These are phyloP conservation scores for Todiramphus chloris DNA, from an alignment of 2,113 vertebrate genomes.

Conservation along the genomic window DNA sequence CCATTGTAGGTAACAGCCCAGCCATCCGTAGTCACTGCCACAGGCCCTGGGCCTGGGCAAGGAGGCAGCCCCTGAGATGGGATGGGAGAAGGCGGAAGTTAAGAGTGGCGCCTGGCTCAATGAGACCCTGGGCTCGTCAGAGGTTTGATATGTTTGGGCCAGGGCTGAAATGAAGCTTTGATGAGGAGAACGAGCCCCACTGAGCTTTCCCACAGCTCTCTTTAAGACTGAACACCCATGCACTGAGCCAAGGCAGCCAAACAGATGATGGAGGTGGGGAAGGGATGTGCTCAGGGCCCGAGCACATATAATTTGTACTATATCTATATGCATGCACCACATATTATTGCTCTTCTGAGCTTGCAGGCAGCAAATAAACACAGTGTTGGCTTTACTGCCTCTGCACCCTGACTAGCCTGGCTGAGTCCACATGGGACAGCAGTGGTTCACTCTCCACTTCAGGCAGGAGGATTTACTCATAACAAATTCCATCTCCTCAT, in stretches of 20 bases:
- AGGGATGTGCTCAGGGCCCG: neutral
- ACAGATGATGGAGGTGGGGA: neutral
- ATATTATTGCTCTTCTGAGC: neutral
- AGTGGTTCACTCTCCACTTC: neutral
- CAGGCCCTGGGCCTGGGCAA: rapidly evolving
- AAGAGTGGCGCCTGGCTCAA: neutral
- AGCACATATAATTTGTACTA: neutral
- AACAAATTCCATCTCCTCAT: neutral
- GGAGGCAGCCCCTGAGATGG: rapidly evolving
- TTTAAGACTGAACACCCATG: neutral
- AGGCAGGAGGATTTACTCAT: neutral
- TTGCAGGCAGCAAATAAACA: neutral
- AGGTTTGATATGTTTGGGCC: too few species aligned
- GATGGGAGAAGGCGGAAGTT: rapidly evolving
- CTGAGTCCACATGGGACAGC: rapidly evolving
- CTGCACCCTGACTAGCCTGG: rapidly evolving
- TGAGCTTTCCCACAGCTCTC: neutral
- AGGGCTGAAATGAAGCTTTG: neutral
- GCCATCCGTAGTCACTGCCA: rapidly evolving
- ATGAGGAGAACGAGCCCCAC: neutral
- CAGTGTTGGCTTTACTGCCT: neutral
- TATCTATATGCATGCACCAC: neutral
- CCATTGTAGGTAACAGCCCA: rapidly evolving
- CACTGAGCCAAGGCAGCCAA: neutral
- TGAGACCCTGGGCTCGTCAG: neutral